phyloP scores from a whole-genome alignment of 2,113 vertebrate species.

The Mus musculus region GRCm39 chr11:118624501-118625000 shows the following conservation, averaged over 20 bases:
- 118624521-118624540: neutral
- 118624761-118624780: accelerated
- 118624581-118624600: neutral
- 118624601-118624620: neutral
- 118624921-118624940: neutral
- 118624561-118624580: neutral
- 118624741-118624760: too few species aligned
- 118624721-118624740: neutral
- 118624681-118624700: neutral
- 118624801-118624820: neutral
- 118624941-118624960: neutral
- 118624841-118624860: neutral
- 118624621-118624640: neutral
- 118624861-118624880: neutral
- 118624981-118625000: neutral
- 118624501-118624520: neutral
- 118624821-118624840: neutral
- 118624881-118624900: neutral
- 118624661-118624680: neutral
- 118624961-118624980: neutral
- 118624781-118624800: accelerated
- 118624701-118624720: accelerated
- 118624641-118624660: neutral
- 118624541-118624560: neutral
- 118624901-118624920: neutral